A percentile compares a stretch with the other conserved stretches of the same genome.
phyloP scores from a whole-genome alignment of 2,797 vertebrate genomes.

The Pteropus rufus region DNA sequence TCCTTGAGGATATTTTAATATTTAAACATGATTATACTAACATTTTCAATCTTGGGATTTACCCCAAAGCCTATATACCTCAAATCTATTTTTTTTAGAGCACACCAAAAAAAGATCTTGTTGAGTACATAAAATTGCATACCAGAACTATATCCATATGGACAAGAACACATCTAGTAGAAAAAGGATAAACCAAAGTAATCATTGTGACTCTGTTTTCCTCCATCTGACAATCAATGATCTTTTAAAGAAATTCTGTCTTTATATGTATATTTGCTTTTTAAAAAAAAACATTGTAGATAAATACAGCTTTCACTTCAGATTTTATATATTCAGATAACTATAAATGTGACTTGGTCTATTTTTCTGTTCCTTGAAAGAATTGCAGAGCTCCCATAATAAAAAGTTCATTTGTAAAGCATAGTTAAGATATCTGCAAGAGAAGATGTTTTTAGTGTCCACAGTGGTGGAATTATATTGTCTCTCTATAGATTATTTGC shows the following conservation, averaged over 20 bases:
- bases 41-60: background rate
- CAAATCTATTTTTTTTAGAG: background rate
- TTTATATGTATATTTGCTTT: background rate
- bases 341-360: background rate
- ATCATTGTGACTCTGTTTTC: background rate
- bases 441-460: background rate
- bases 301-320: background rate
- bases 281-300: background rate
- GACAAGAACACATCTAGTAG: background rate
- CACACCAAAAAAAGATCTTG: background rate
- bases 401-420: background rate
- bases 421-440: background rate
- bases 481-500: background rate
- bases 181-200: background rate
- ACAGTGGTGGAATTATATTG: background rate
- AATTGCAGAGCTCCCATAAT: background rate
- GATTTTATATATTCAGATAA: background rate
- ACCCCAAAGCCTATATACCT: background rate
- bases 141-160: background rate
- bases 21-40: background rate
- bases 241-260: background rate
- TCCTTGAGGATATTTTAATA: background rate
- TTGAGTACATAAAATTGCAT: background rate
- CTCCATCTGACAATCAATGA: background rate
- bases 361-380: background rate